A percentile compares a stretch with the other conserved stretches of the same genome.
These are phyloP conservation scores for Lutjanus campechanus DNA, from an alignment of 2,797 vertebrate genomes.

Conservation along the genomic window DNA sequence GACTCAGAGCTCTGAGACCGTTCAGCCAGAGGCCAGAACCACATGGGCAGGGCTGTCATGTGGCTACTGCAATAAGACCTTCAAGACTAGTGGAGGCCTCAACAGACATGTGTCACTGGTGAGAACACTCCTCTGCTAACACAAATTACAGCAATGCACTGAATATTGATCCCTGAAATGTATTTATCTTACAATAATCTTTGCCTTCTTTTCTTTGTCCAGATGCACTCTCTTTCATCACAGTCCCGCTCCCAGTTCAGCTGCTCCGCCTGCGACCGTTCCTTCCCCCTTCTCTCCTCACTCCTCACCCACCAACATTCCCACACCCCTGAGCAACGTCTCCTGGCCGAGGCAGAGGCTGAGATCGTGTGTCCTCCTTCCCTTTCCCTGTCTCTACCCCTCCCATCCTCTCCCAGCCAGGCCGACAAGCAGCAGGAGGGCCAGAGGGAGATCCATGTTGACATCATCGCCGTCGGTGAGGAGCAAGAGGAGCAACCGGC, in stretches of 20 bases:
- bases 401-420: conserved; percentile 82
- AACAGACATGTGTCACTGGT: conserved; percentile 91
- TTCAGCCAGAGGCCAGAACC: conserved; percentile 75
- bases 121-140: conserved; percentile 46
- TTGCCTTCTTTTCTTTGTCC: conserved; percentile 42
- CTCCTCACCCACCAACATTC: conserved; percentile 94
- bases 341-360: conserved; percentile 90
- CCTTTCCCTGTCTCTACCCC: conserved; percentile 86
- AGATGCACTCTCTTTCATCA: conserved; percentile 86
- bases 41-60: conserved; percentile 85
- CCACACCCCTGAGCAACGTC: conserved; percentile 92
- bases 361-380: conserved; percentile 91
- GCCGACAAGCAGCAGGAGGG: conserved; percentile 80
- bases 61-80: conserved; percentile 91
- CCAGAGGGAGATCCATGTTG: conserved; percentile 82
- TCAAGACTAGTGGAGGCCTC: conserved; percentile 91
- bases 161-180: background rate
- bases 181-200: conserved; percentile 4
- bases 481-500: conserved; percentile 80
- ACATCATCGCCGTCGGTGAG: conserved; percentile 82
- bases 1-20: conserved; percentile 80
- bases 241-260: conserved; percentile 89
- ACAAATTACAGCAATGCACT: conserved; percentile 10
- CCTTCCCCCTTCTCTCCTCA: conserved; percentile 90
- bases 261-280: conserved; percentile 91